These are phyloP conservation scores for Acanthopleura granulata DNA, from an alignment of 2,888 invertebrate genomes.

Conservation along the genomic window DNA sequence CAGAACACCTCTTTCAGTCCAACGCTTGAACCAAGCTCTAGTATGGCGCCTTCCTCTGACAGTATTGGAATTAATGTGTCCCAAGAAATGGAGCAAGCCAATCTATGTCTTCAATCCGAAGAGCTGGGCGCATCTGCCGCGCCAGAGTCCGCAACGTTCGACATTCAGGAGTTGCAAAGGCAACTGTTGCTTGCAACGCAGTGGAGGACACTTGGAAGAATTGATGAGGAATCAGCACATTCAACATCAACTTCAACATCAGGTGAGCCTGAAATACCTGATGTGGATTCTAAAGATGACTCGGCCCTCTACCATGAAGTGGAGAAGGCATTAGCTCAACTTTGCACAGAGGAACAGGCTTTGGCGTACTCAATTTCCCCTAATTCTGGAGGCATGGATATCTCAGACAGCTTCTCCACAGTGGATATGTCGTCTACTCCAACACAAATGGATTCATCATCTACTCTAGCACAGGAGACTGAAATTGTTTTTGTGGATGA, in stretches of 20 bases:
- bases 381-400: not conserved
- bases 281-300: not conserved
- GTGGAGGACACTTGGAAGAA: not conserved
- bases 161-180: not conserved
- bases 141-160: not conserved
- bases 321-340: not conserved
- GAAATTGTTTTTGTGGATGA: not conserved
- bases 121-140: not conserved
- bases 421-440: not conserved
- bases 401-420: not conserved
- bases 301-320: not conserved
- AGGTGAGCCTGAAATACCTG: not conserved
- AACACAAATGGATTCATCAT: not conserved
- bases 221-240: not conserved
- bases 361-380: not conserved
- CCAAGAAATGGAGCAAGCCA: not conserved
- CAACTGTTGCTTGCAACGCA: not conserved
- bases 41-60: not conserved
- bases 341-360: not conserved
- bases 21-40: too few species aligned
- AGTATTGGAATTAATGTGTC: not conserved
- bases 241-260: constrained; percentile 10
- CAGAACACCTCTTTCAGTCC: too few species aligned
- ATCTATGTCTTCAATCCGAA: not conserved
- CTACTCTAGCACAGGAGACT: not conserved